These are phyloP conservation scores for Acanthurus tractus DNA, from an alignment of 2,797 vertebrate species.

Conservation along the genomic window DNA sequence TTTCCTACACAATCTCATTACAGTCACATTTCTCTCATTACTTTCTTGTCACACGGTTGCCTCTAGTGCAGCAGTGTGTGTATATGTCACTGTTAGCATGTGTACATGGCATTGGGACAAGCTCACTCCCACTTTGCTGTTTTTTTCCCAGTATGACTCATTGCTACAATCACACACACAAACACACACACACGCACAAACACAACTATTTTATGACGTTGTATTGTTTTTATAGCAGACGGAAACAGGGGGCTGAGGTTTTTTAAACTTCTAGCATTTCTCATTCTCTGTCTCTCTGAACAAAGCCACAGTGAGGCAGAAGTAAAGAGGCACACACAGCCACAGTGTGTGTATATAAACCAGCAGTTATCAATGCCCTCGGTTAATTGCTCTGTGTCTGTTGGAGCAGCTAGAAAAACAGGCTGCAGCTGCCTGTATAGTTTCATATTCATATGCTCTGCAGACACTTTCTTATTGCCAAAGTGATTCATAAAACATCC, in stretches of 20 bases:
- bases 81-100: slow-evolving; percentile 23
- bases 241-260: slow-evolving; percentile 18
- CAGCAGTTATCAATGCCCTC: slow-evolving; percentile 16
- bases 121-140: slow-evolving; percentile 28
- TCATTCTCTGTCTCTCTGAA: slow-evolving; percentile 13
- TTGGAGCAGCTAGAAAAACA: slow-evolving; percentile 10
- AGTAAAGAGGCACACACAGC: neutral
- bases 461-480: slow-evolving; percentile 26
- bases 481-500: slow-evolving; percentile 17
- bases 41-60: slow-evolving; percentile 26
- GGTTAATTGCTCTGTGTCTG: slow-evolving; percentile 40
- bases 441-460: slow-evolving; percentile 23
- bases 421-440: neutral
- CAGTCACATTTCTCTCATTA: slow-evolving; percentile 40
- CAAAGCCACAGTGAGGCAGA: slow-evolving; percentile 20
- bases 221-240: slow-evolving; percentile 33
- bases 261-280: neutral
- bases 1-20: slow-evolving; percentile 51
- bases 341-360: slow-evolving; percentile 24
- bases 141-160: slow-evolving; percentile 57
- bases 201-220: slow-evolving; percentile 25
- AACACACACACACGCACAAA: slow-evolving; percentile 21
- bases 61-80: slow-evolving; percentile 17
- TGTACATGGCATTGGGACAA: slow-evolving; percentile 17
- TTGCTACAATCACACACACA: slow-evolving; percentile 37